Evolutionary conservation across 2,113 vertebrate genomes (phyloP), one percentile per base, ranked within the genome.

Genomic region (Stomatorhinus ivindoensis): DNA sequence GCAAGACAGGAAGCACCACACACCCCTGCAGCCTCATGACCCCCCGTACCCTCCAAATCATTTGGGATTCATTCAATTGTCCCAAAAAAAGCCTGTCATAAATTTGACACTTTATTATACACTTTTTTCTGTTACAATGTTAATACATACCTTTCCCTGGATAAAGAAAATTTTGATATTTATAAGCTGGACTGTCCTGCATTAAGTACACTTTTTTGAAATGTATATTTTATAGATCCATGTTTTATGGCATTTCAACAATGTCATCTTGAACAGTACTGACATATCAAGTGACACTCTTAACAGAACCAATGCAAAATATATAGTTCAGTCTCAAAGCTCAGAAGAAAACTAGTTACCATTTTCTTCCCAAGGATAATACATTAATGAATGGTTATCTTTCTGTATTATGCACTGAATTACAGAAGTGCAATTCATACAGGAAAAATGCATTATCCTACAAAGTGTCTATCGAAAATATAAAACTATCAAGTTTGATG

Each of bases 61-160:
- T 19, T 80, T 42, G 19, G 35, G 0, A 80, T 87, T 55, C 39
- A 51, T 86, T 86, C n/a, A 87, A 87, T 42, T 53, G 15, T 17
- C 15, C 85, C 27, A 87, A 87, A 55, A 87, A 55, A 35, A 27
- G 5, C 13, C 31, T 53, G 24, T 87, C 10, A 86, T 53, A 87
- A 47, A 84, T 84, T 24, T 46, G 44, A 44, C 19, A 47, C 82
- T 84, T 84, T 84, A 84, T 47, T 47, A n/a, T 84, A 84, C 44
- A 44, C 44, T 27, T 87, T 86, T 87, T 53, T 87, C 24, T 87
- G 47, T 87, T 53, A 87, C n/a, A 87, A 87, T 55, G 39, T 87
- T 51, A 87, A 53, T 87, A 31, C 48, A 31, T n/a, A 53, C 11
- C 24, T 86, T 86, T 42, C 4, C 82, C 82, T 85, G 9, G 46